Evolutionary conservation across 64 coral and sea anemone genomes (phyloP).

Genomic region (Pocillopora damicornis): DNA sequence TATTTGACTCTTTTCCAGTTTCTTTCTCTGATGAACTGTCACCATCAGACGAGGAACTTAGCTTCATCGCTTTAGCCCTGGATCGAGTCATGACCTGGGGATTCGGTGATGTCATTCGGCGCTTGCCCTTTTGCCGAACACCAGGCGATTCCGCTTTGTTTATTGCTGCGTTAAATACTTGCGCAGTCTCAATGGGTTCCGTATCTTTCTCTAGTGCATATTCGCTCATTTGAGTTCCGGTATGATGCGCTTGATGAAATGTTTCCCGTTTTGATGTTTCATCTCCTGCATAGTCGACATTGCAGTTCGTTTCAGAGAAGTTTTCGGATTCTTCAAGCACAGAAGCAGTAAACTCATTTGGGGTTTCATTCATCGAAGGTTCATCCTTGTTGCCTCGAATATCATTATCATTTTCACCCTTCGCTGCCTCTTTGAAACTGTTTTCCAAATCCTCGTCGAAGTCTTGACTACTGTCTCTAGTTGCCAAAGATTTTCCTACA

Average conservation of each 20-base stretch:
- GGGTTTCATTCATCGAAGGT: neutral
- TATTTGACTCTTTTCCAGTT: neutral
- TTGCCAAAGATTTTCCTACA: neutral
- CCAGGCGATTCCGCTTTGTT: neutral
- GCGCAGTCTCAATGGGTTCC: neutral
- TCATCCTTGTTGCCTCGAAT: neutral
- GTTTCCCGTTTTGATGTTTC: neutral
- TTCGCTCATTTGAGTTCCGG: neutral
- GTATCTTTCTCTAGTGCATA: neutral
- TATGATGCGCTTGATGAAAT: neutral
- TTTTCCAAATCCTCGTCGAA: neutral
- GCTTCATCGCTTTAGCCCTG: constrained; percentile 9
- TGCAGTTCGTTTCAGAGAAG: neutral
- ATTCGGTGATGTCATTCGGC: neutral
- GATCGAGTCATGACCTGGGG: constrained; percentile 36
- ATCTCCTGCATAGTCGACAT: neutral
- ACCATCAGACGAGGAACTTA: constrained; percentile 1
- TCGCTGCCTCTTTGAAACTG: neutral
- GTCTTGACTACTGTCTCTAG: neutral
- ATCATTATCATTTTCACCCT: neutral
- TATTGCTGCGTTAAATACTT: neutral
- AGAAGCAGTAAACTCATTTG: neutral
- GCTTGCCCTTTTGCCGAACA: neutral
- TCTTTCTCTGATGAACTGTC: neutral
- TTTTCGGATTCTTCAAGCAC: neutral